Evolutionary conservation across 2,797 vertebrate genomes (phyloP).

Genomic region (Cyclura pinguis): DNA sequence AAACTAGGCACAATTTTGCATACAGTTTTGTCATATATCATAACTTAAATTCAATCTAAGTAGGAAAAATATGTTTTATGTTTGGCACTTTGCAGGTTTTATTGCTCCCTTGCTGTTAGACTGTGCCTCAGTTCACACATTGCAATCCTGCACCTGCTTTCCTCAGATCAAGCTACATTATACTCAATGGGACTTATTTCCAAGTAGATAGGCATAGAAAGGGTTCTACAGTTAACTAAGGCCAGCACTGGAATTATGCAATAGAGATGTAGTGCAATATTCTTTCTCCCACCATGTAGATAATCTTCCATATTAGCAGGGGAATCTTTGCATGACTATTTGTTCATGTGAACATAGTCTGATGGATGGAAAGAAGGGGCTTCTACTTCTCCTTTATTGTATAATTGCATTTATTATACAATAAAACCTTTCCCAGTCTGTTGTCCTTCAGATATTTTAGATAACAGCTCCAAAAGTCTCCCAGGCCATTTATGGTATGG

Average conservation of each 20-base stretch:
- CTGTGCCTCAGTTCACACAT: neutral
- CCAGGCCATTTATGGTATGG: no score
- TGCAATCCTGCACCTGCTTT: neutral
- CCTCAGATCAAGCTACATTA: neutral
- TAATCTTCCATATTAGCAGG: neutral
- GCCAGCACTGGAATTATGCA: neutral
- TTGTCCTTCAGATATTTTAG: neutral
- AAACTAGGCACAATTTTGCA: neutral
- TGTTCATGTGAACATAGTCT: no score
- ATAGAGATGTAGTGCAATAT: neutral
- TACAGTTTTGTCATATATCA: conserved; percentile 5
- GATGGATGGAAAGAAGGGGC: no score
- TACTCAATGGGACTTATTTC: neutral
- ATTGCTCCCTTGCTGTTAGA: neutral
- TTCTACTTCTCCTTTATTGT: neutral
- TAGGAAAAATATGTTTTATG: neutral
- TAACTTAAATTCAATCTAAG: neutral
- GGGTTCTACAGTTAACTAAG: neutral
- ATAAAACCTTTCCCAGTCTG: neutral
- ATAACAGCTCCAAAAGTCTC: neutral
- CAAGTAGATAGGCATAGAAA: neutral
- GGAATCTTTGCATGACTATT: neutral
- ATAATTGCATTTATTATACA: neutral
- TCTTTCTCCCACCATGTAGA: neutral
- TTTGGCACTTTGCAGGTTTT: neutral